These are phyloP conservation scores for Nothocercus julius DNA, from an alignment of 2,113 vertebrate genomes.

Conservation along the genomic window DNA sequence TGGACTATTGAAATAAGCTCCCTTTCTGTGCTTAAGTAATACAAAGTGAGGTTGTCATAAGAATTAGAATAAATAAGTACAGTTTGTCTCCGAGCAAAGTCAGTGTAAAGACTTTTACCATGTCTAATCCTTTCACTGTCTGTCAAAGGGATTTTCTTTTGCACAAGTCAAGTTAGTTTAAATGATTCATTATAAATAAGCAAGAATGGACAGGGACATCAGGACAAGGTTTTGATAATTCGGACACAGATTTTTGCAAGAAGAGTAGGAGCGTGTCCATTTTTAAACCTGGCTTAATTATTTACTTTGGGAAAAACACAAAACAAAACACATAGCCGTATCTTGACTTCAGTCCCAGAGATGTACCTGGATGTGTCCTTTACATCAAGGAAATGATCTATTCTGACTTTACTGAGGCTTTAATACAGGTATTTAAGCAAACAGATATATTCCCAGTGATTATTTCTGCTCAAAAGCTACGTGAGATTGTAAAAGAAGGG, in stretches of 20 bases:
- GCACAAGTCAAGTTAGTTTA: background rate
- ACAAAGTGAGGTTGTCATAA: background rate
- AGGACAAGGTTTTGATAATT: background rate
- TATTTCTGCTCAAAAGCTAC: background rate
- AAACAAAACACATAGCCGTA: background rate
- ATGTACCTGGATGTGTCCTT: background rate
- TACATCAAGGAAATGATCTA: background rate
- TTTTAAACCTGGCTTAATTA: background rate
- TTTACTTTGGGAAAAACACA: background rate
- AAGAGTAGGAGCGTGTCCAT: background rate
- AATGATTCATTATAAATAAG: background rate
- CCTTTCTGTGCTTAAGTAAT: background rate
- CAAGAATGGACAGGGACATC: background rate
- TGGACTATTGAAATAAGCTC: background rate
- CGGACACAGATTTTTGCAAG: background rate
- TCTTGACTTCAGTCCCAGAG: background rate
- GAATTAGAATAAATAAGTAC: background rate
- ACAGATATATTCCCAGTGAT: background rate
- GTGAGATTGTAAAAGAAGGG: background rate
- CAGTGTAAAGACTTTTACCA: background rate
- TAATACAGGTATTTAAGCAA: background rate
- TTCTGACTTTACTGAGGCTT: background rate
- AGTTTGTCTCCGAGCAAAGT: background rate
- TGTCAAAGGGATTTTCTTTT: background rate
- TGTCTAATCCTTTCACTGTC: background rate